phyloP scores from a whole-genome alignment of 2,113 vertebrate species.

The Elaphurus davidianus region DNA sequence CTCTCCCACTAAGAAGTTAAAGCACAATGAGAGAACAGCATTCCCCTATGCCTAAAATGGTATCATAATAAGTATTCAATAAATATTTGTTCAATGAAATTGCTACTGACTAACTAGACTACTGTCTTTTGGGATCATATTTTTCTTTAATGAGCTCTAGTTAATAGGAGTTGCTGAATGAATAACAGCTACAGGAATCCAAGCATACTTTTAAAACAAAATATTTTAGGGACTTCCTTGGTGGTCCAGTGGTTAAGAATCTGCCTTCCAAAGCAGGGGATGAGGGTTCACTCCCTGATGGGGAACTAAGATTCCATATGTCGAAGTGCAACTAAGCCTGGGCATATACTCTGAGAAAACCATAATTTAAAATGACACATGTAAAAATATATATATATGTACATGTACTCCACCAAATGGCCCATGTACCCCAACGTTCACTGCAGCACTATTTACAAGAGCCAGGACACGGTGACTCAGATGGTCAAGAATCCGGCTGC shows the following conservation, averaged over 20 bases:
- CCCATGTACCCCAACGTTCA: background rate
- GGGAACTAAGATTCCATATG: background rate
- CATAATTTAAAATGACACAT: background rate
- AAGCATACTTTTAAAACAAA: slow-evolving; percentile 6
- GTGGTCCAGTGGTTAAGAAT: background rate
- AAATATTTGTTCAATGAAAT: slow-evolving; percentile 21
- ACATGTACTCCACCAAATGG: background rate
- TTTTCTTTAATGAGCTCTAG: slow-evolving; percentile 21
- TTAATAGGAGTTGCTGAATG: slow-evolving; percentile 22
- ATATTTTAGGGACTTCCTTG: background rate
- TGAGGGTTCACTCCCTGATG: background rate
- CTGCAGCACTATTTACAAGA: background rate
- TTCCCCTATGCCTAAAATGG: background rate
- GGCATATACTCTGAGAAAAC: background rate
- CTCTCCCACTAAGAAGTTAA: background rate
- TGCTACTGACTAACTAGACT: background rate
- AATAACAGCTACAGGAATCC: background rate
- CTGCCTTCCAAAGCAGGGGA: background rate
- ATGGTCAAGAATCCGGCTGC: background rate
- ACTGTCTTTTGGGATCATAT: background rate
- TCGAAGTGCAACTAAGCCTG: background rate
- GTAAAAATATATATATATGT: background rate
- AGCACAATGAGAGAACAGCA: background rate
- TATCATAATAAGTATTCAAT: background rate
- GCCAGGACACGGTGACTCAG: background rate